A percentile compares a stretch with the other conserved stretches of the same genome.
These are phyloP conservation scores for Turritopsis rubra DNA, from an alignment of 30 jellyfish, hydroid and myxozoan genomes.

Conservation along the genomic window DNA sequence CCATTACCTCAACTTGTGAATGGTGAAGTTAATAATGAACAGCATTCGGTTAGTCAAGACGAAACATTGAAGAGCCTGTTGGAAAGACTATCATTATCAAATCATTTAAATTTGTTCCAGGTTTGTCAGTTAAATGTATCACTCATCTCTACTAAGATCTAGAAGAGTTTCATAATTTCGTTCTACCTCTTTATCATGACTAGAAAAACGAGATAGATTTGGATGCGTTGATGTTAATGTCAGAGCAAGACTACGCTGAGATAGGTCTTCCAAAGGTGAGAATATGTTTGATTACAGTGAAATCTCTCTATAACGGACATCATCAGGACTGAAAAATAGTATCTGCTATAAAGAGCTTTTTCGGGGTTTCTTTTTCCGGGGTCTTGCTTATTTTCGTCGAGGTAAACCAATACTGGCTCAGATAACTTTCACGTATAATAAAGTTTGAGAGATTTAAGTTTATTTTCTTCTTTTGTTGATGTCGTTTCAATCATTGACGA, in stretches of 20 bases:
- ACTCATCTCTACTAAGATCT: background rate
- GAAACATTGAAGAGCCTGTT: constrained; percentile 71
- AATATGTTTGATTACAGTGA: background rate
- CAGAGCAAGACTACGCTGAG: constrained; percentile 96
- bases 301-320: too few relatives aligned
- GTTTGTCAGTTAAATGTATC: constrained; percentile 13
- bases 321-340: too few relatives aligned
- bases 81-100: constrained; percentile 70
- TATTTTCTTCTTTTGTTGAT: background rate
- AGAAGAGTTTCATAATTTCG: background rate
- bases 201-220: constrained; percentile 91
- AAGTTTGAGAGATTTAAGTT: too few relatives aligned
- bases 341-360: too few relatives aligned
- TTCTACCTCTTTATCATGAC: constrained; percentile 9
- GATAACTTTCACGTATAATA: too few relatives aligned
- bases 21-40: constrained; percentile 31
- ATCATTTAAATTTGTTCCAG: constrained; percentile 69
- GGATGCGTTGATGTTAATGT: constrained; percentile 88
- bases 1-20: constrained; percentile 1
- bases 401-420: too few relatives aligned
- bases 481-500: background rate
- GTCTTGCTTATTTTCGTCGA: too few relatives aligned
- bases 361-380: too few relatives aligned
- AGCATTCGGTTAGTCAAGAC: constrained; percentile 41
- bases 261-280: constrained; percentile 92